Base-by-base conservation (phyloP, 2,113 vertebrate species). In the Dicerorhinus sumatrensis region DNA sequence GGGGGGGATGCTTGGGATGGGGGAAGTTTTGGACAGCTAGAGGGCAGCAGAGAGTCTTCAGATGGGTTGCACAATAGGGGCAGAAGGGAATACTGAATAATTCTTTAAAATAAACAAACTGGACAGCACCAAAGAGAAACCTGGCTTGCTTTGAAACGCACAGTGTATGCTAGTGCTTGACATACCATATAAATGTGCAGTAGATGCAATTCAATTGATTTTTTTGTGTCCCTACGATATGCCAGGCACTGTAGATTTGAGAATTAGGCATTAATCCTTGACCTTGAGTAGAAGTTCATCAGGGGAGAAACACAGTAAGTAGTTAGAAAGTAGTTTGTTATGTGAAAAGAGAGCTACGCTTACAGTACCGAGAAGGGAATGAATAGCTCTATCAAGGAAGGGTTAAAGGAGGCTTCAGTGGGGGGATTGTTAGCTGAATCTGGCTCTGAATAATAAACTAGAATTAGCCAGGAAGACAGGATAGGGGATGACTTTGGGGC, bases 1-100 rank as follows among this genome's bases (percentile, higher is more conserved):
- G 62, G 23, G 4, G 4, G 27, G 54, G 42, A 21, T 46, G 27
- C 46, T 56, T 63, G 33, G 42, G 65, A 39, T 31, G 58, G 31
- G 69, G 58, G 18, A 69, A 31, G 84, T 54, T 58, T 25, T n/a
- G 27, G 65, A 82, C 42, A 86, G 92, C 89, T 82, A 89, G 89
- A 84, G 70, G 81, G 92, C 81, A 83, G 90, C 58, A 93, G 81
- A 92, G 3, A 76, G 82, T 94, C 60, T 95, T 81, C 58, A 23
- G 76, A 80, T 39, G 60, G 65, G 56, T 18, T 65, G 81, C 10
- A 77, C 8, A 25, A 29, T 29, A 56, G 17, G 31, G 70, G 62
- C 25, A 91, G 63, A 8, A 90, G 70, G 81, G 29, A 96, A 69
- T 65, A 48, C 25, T 46, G 23, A 83, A 18, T 54, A 65, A 36